phyloP scores from a whole-genome alignment of 2,888 invertebrate species.

The Yponomeuta malinellus region DNA sequence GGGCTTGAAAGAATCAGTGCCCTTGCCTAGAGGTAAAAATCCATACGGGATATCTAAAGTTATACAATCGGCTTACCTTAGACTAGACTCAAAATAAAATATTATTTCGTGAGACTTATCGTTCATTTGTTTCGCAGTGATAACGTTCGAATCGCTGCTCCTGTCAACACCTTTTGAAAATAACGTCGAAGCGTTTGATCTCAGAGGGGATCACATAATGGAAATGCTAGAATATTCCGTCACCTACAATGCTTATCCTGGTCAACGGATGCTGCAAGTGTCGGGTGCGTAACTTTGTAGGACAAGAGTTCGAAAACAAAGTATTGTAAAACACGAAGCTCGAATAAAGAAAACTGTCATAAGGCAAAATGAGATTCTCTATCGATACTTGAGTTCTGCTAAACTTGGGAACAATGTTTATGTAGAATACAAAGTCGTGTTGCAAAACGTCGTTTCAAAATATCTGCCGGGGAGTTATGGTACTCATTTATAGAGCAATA shows the following conservation, averaged over 20 bases:
- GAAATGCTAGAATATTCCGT: slow-evolving; percentile 78
- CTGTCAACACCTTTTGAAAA: slow-evolving; percentile 86
- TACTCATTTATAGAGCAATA: neutral
- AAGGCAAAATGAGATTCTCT: neutral
- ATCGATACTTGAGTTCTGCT: neutral
- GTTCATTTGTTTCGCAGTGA: slow-evolving; percentile 65
- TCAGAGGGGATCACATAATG: slow-evolving; percentile 80
- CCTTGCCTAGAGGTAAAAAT: too few relatives aligned
- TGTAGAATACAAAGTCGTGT: neutral
- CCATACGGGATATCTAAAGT: too few relatives aligned
- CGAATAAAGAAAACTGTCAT: neutral
- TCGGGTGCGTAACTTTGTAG: slow-evolving; percentile 58
- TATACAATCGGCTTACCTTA: too few relatives aligned
- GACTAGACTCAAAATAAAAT: too few relatives aligned
- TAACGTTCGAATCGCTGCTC: slow-evolving; percentile 82
- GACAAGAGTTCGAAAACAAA: neutral
- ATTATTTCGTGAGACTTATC: neutral
- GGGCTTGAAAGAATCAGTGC: too few relatives aligned
- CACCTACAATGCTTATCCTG: slow-evolving; percentile 54
- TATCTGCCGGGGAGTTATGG: neutral
- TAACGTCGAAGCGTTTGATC: slow-evolving; percentile 80
- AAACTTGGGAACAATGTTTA: neutral
- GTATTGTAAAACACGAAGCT: neutral
- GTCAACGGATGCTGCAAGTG: slow-evolving; percentile 75
- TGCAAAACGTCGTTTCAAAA: neutral